Percentiles rank a stretch among this genome's conserved stretches.
Conservation (phyloP, 2,113 vertebrate species). For the Piaya cayana region DNA sequence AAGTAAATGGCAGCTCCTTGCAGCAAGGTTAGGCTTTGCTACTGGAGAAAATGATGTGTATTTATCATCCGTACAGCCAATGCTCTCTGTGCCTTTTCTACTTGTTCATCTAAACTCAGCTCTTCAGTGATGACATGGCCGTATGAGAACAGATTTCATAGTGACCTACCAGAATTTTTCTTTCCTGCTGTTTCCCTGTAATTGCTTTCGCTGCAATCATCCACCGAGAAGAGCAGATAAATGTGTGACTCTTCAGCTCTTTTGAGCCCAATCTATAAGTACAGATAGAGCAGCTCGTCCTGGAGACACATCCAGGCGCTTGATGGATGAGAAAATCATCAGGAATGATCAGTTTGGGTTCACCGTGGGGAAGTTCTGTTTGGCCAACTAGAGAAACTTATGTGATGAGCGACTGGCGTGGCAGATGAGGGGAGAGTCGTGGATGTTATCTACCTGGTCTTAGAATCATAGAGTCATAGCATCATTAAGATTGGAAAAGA, state of each 20-base stretch:
- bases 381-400: not conserved
- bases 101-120: not conserved
- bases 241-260: not conserved
- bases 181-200: not conserved
- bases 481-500: no score
- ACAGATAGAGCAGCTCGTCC: not conserved
- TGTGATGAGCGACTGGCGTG: not conserved
- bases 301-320: not conserved
- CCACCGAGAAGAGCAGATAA: not conserved
- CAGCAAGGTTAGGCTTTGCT: not conserved
- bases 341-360: not conserved
- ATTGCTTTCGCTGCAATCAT: not conserved
- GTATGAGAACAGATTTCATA: not conserved
- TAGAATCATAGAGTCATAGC: no score
- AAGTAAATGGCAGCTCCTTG: constrained; percentile 14
- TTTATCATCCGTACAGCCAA: not conserved
- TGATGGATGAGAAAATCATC: not conserved
- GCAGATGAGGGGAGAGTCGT: not conserved
- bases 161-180: not conserved
- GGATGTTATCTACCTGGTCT: not conserved
- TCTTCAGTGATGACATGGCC: not conserved
- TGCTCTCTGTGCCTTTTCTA: not conserved
- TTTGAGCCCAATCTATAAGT: not conserved
- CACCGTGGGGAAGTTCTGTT: not conserved
- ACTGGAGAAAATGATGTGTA: not conserved